A percentile compares a stretch with the other conserved stretches of the same genome.
phyloP scores from a whole-genome alignment of 2,113 vertebrate genomes.

The Phycodurus eques region DNA sequence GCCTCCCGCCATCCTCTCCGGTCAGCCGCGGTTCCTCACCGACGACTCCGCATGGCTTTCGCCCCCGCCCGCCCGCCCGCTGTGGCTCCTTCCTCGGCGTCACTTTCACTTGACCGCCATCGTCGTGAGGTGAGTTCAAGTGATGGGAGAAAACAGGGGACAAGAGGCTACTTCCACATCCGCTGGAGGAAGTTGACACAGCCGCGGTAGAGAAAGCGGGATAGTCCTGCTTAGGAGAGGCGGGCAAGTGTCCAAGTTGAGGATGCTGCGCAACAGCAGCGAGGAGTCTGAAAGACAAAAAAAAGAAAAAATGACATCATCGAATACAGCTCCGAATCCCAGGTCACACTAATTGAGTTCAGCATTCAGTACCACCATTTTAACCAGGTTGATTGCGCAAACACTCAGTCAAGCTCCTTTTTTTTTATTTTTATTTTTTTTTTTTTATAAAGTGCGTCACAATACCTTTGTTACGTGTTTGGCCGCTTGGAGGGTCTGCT shows the following conservation, averaged over 20 bases:
- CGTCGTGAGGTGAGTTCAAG: neutral
- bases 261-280: conserved; percentile 13
- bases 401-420: no score
- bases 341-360: conserved; percentile 4
- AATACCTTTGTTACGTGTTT: neutral
- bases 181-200: conserved; percentile 36
- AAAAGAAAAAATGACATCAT: conserved; percentile 61
- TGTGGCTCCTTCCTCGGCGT: conserved; percentile 1
- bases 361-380: neutral
- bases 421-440: neutral
- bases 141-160: neutral
- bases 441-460: conserved; percentile 5
- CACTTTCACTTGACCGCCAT: conserved; percentile 1
- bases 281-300: conserved; percentile 19
- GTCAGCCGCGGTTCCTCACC: conserved; percentile 45
- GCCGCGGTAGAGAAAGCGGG: conserved; percentile 3
- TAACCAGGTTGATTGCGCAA: neutral
- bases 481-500: neutral
- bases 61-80: conserved; percentile 10
- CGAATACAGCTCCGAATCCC: conserved; percentile 19
- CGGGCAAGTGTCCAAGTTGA: conserved; percentile 45
- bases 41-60: conserved; percentile 34
- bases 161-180: neutral
- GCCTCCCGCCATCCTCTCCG: conserved; percentile 72
- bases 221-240: neutral